These are phyloP conservation scores for Shinisaurus crocodilurus DNA, from an alignment of 2,113 vertebrate species.

Conservation along the genomic window DNA sequence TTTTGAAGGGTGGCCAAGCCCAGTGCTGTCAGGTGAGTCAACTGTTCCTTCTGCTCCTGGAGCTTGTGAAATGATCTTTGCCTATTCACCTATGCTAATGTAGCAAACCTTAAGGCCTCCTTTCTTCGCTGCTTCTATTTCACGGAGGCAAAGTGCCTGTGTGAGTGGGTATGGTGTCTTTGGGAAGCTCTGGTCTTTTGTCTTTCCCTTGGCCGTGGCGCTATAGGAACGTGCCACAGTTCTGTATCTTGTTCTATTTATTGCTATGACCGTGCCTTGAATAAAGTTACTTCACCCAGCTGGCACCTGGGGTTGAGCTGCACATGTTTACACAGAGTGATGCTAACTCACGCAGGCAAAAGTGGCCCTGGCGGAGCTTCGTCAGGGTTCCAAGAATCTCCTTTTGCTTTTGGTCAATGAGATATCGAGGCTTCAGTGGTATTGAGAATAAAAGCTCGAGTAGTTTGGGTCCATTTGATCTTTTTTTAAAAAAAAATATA, in stretches of 20 bases:
- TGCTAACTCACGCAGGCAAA: background rate
- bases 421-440: background rate
- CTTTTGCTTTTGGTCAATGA: background rate
- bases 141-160: conserved; percentile 73
- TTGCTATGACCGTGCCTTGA: conserved; percentile 82
- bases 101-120: conserved; percentile 24
- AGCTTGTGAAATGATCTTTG: background rate
- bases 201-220: conserved; percentile 63
- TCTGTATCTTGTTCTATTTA: conserved; percentile 74
- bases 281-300: conserved; percentile 77
- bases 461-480: background rate
- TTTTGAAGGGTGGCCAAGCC: background rate
- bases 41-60: background rate
- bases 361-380: background rate
- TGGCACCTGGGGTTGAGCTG: accelerated
- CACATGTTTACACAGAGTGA: accelerated
- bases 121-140: background rate
- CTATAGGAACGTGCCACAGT: conserved; percentile 79
- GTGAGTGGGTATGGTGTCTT: conserved; percentile 54
- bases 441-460: background rate
- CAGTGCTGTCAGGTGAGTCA: background rate
- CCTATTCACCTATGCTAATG: background rate
- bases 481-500: background rate
- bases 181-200: conserved; percentile 29
- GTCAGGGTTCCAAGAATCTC: background rate